These are phyloP conservation scores for Clangula hyemalis DNA, from an alignment of 2,797 vertebrate genomes.

Conservation along the genomic window DNA sequence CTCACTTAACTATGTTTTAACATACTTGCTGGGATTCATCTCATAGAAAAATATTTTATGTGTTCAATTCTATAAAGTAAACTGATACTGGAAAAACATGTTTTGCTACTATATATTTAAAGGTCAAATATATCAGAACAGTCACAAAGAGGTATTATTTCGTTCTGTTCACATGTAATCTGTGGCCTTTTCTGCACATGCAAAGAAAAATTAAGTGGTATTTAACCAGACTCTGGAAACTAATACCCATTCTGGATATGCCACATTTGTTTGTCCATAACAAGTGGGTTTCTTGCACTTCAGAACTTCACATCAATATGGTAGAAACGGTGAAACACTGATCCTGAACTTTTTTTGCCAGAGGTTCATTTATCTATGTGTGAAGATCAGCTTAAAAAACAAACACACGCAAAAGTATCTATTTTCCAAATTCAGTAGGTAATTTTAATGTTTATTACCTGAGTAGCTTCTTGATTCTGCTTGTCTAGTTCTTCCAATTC, in stretches of 20 bases:
- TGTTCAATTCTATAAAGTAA: background rate
- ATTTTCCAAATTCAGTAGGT: background rate
- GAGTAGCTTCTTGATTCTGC: conserved; percentile 95
- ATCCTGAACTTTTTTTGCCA: background rate
- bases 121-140: background rate
- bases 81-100: background rate
- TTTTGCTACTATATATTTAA: background rate
- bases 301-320: background rate
- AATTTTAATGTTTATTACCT: conserved; percentile 78
- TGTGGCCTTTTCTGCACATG: background rate
- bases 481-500: conserved; percentile 94
- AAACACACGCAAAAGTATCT: background rate
- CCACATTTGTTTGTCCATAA: background rate
- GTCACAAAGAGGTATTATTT: background rate
- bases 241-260: fast-evolving
- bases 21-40: background rate
- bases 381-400: background rate
- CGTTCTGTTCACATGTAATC: background rate
- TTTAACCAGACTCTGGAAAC: background rate
- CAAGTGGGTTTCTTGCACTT: background rate
- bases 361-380: background rate
- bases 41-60: background rate
- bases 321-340: fast-evolving
- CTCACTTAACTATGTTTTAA: background rate
- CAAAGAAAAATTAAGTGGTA: background rate